These are phyloP conservation scores for Hypolimnas misippus DNA, from an alignment of 2,888 invertebrate genomes.

Conservation along the genomic window DNA sequence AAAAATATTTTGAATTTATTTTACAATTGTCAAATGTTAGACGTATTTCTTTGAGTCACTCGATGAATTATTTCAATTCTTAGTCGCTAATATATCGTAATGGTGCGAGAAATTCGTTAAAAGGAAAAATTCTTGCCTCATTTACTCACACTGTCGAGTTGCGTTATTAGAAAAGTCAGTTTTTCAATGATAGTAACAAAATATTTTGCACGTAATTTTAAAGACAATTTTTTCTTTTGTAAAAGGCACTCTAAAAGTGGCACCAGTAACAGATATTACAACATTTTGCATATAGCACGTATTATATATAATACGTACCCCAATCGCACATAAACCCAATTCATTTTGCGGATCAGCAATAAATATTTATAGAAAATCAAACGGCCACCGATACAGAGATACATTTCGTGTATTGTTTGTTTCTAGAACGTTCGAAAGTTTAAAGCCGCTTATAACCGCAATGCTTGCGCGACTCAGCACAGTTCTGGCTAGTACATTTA, in stretches of 20 bases:
- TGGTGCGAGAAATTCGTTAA: conserved; percentile 6
- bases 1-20: too few relatives aligned
- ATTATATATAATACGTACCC: too few relatives aligned
- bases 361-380: neutral
- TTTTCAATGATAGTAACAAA: too few relatives aligned
- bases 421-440: conserved; percentile 14
- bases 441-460: conserved; percentile 30
- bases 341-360: too few relatives aligned
- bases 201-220: too few relatives aligned
- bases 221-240: too few relatives aligned
- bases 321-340: too few relatives aligned
- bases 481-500: conserved; percentile 16
- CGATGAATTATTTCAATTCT: neutral
- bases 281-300: too few relatives aligned
- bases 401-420: conserved; percentile 10
- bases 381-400: neutral
- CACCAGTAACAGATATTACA: too few relatives aligned
- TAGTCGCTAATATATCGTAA: neutral
- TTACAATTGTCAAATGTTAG: neutral
- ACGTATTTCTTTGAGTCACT: neutral
- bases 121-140: conserved; percentile 33
- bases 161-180: neutral
- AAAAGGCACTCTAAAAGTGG: too few relatives aligned
- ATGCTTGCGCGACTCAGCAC: conserved; percentile 1
- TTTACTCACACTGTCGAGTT: conserved; percentile 15